Evolutionary conservation across 2,113 vertebrate genomes (phyloP), one percentile per base, ranked within the genome.

Genomic region (Stigmatopora nigra): DNA sequence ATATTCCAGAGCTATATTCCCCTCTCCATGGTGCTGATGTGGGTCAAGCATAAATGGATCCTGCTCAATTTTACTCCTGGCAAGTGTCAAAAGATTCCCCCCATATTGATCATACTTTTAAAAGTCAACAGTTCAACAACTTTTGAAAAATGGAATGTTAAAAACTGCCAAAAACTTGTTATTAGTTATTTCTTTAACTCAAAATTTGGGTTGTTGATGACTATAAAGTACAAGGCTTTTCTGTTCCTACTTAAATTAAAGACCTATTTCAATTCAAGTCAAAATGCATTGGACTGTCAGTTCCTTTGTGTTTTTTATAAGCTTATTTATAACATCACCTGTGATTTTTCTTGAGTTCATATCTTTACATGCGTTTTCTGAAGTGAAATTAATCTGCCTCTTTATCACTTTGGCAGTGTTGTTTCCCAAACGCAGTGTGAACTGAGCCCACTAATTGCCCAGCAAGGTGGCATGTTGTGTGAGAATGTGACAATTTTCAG

Each of bases 371-470:
- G 87, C 79, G 87, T 87, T 88, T 89, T 93, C 93, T 94, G 92
- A 91, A 93, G 91, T 90, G 88, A 92, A 94, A 95, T 95, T 93
- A 94, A 95, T 98, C 93, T 94, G 93, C 93, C 91, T 92, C 89
- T 96, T 92, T 94, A 95, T 95, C 93, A 93, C 92, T 92, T 85
- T 87, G 78, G 80, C 90, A 91, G 90, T 90, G 92, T 93, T 92
- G 94, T 95, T 95, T 92, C 91, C 91, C 91, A 88, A 93, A 93
- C 91, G 89, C 93, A 92, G 93, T 93, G 92, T 91, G 92, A 93
- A 94, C 93, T 95, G 91, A 94, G 94, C 91, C 91, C 84, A 85
- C 92, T 93, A 91, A 94, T 93, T 89, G 80, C 91, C 89, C 75
- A 46, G 91, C 88, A 66, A 80, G 83, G 75, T 67, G 71, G 20